Evolutionary conservation across 2,888 invertebrate species (phyloP), one percentile per base, ranked within the genome.

Genomic region (Laothoe populi): DNA sequence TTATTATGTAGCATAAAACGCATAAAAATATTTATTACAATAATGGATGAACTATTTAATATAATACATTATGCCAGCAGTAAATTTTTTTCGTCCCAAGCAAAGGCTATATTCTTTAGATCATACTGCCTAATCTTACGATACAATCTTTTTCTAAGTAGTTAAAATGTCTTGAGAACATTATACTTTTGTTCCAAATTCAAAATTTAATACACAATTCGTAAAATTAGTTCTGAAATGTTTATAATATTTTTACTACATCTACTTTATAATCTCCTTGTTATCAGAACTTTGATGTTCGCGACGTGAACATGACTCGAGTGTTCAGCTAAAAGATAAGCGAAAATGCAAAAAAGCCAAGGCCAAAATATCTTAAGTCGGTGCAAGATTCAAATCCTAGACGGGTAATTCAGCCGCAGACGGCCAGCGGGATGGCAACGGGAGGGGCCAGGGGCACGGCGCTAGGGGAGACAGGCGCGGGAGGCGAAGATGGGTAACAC

Each of bases 401-500:
- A 77, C 75, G 77, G 72, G 72, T 63, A 66, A 70, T 64, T 71
- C 81, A 78, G 81, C 78, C 66, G 81, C 83, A 84, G 86, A 84
- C 81, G 76, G 70, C 61, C 71, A 66, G 66, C 58, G 53, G 53
- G 60, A 40, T 24, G 49, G 53, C 42, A 61, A 42, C 60, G 26
- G 60, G 53, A 13, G 53, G 26, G 49, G 26, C 65, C 66, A 80
- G 76, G 70, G 62, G 70, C 63, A 64, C 49, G 49, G 11, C 26
- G 24, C 23, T 24, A 23, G 40, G 49, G 40, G 26, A n/a, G 40
- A 21, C 26, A 73, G 71, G 72, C 63, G 71, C 65, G 70, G 77
- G 75, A 76, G 78, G 73, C 70, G 65, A 70, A 67, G 62, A 70
- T 72, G 90, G 71, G 91, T 91, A 91, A 91, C 90, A 91, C 91